phyloP scores from a whole-genome alignment of 2,888 invertebrate genomes.

The Azorinus chamasolen region DNA sequence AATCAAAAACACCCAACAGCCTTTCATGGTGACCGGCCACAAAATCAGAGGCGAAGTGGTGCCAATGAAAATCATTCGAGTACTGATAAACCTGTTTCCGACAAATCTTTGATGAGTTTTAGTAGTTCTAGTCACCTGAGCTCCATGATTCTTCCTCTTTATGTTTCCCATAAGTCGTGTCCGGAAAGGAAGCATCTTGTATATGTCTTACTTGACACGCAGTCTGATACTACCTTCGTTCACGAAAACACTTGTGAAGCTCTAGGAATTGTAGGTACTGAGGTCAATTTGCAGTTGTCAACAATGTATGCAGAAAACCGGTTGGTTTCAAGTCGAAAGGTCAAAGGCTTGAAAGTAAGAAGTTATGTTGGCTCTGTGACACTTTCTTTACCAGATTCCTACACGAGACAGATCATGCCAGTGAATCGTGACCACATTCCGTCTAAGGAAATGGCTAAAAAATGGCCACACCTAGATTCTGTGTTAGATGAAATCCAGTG shows the following conservation, averaged over 20 bases:
- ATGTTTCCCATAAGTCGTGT: slow-evolving; percentile 38
- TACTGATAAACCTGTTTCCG: neutral
- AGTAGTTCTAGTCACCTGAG: neutral
- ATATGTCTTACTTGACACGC: slow-evolving; percentile 66
- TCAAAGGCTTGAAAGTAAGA: slow-evolving; percentile 41
- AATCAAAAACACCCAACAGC: slow-evolving; percentile 56
- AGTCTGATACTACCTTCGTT: slow-evolving; percentile 65
- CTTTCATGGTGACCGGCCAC: slow-evolving; percentile 41
- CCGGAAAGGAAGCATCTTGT: slow-evolving; percentile 37
- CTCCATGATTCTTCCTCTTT: slow-evolving; percentile 52
- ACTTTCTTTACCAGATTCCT: slow-evolving; percentile 41
- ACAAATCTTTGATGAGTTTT: neutral
- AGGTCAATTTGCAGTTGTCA: slow-evolving; percentile 40
- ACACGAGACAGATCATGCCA: slow-evolving; percentile 54
- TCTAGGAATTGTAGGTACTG: slow-evolving; percentile 33
- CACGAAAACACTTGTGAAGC: slow-evolving; percentile 32
- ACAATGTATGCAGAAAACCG: slow-evolving; percentile 49
- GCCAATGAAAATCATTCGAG: neutral
- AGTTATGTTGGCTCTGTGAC: neutral
- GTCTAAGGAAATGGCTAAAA: slow-evolving; percentile 30
- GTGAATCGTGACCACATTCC: slow-evolving; percentile 53
- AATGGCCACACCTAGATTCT: slow-evolving; percentile 44
- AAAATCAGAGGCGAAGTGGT: neutral
- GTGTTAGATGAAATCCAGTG: no score
- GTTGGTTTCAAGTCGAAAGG: slow-evolving; percentile 15